Evolutionary conservation across 2,888 invertebrate species (phyloP), one percentile per base, ranked within the genome.

Genomic region (Apamea epomidion): DNA sequence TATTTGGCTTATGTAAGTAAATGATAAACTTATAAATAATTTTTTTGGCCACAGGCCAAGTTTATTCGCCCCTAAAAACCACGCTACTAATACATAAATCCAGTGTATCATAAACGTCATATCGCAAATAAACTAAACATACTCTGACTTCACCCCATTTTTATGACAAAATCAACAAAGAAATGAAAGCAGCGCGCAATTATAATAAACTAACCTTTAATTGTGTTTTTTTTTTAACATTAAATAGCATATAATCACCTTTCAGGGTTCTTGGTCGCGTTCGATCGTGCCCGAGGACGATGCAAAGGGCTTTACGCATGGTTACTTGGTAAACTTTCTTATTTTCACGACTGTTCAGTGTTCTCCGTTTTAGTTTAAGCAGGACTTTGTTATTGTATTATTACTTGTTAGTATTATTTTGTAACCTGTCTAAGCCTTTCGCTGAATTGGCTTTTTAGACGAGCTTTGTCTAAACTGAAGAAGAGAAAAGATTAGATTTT

Each of bases 141-240:
- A 70, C 42, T 51, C n/a, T 68, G 70, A 76, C 48, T 64, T 72
- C 58, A 32, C 60, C 62, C 29, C 54, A 70, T 74, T 73, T 85
- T 74, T n/a, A 60, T 58, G 48, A 21, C 32, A 42, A 82, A 74
- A 72, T 68, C 76, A 60, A 80, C 64, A 69, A 68, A 48, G 16
- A 45, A 80, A 72, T 7, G 42, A 77, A 75, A 69, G 1, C 54
- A 64, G 48, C 16, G 6, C 25, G 54, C 84, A 54, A 60, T 48
- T 58, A n/a, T 45, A 77, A 74, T 72, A 77, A 84, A 84, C n/a
- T 58, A 42, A 16, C 32, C 14, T 54, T 65, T 87, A 76, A 87
- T 87, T 76, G 65, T 76, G 72, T 87, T 84, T 84, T 37, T 84
- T 37, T 81, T 73, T 62, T 81, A 70, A 68, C 87, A 69, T 81